Base-by-base conservation (phyloP, 2,113 vertebrate genomes). In the Elephas maximus region DNA sequence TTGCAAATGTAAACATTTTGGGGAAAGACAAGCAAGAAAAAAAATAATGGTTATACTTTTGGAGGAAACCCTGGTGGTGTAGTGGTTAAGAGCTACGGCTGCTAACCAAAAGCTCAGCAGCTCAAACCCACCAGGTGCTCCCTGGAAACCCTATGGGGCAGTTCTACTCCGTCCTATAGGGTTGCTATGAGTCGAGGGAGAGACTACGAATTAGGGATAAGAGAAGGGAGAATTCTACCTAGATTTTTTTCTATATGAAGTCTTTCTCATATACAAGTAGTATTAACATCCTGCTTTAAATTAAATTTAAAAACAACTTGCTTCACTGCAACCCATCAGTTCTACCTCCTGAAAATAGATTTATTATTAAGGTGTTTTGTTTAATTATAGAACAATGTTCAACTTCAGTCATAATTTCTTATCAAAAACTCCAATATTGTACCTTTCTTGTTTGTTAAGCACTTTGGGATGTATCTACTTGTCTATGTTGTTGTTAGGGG, bases 321-420 rank as follows among this genome's bases (percentile, higher is more conserved):
- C 71, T 37, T 65, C 78, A 74, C 51, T 92, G 37, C 6, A 84
- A 91, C 37, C 11, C 33, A 87, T 20, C 23, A 65, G 14, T 37
- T 86, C 23, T 3, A 73, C 8, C 45, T 30, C 41, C 41, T 88
- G 11, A 26, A 88, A 79, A 45, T 8, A 84, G 24, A 73, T 80
- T 94, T 88, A 85, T 85, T 90, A 81, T 82, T 77, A 76, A 6
- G 10, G 28, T 91, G 89, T 92, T 73, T 92, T 84, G 33, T 73
- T 96, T 96, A 33, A 77, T 73, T 89, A 85, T 53, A 88, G 33
- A 84, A 2, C 7, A 7, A 21, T 6, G 44, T 57, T 89, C n/a
- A 33, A 63, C 57, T 89, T 84, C 84, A 74, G 23, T 37, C 28
- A 89, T 73, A 15, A 28, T 78, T 77, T 84, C 84, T 73, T 84